Conservation (phyloP, 2,113 vertebrate genomes). For the human region GRCh38 chr4:4913001-4913500, state of each 20-base stretch:
- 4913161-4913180: neutral
- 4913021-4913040: neutral
- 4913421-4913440: neutral
- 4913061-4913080: neutral
- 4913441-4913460: neutral
- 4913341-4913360: conserved; percentile 19
- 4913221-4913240: neutral
- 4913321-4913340: conserved; percentile 41
- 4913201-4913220: conserved; percentile 36
- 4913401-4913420: conserved; percentile 61
- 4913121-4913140: neutral
- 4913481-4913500: neutral
- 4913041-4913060: neutral
- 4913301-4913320: conserved; percentile 16
- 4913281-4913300: conserved; percentile 43
- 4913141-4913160: fast-evolving
- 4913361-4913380: conserved; percentile 18
- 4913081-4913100: neutral
- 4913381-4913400: conserved; percentile 69
- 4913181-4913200: conserved; percentile 9
- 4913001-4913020: neutral
- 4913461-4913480: conserved; percentile 63
- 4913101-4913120: neutral
- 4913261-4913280: conserved; percentile 40
- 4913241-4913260: conserved; percentile 54